Base-by-base conservation (phyloP, 1,140 invertebrate species). In the Saccostrea echinata region DNA sequence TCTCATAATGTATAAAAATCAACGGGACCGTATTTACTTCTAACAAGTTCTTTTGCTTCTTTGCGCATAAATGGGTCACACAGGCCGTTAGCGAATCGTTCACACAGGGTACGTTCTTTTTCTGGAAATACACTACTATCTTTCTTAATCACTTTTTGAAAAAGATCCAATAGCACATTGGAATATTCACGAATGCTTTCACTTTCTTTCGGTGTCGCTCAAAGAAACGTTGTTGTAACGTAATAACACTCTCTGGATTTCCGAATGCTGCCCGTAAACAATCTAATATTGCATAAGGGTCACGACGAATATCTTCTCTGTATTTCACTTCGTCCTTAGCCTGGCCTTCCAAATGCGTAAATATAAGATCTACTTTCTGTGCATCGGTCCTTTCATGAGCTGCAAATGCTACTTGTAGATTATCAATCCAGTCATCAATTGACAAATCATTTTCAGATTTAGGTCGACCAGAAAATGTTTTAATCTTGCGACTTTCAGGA, bases 271-370 rank as follows among this genome's bases (percentile, higher is more conserved):
- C 11, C 21, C 24, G 64, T 68, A 68, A 27, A 68, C 21, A 68
- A 27, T 68, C 9, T 12, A 68, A 27, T 68, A 27, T 68, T 24
- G 21, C 4, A 8, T 64, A 21, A 8, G 24, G 61, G n/a, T 71
- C 64, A 71, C 27, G 64, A 8, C 64, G 64, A 24, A 76, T 11
- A 12, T 76, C n/a, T 21, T 12, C 33, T 30, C 68, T 27, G 68
- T 30, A 76, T 76, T 76, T 76, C 33, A 76, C 33, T 24, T 76
- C 68, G n/a, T 76, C 68, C 13, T 76, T 76, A 30, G 6, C 68
- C n/a, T 76, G 8, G 13, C 68, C 68, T 2, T 6, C 68, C 12
- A 76, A 35, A 76, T 24, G 68, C 68, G 68, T 30, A 24, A 2
- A 76, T 21, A 24, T 76, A 76, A 76, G 2, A n/a, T 76, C 68